Conservation (phyloP, 2,113 vertebrate genomes). For the Malurus cyaneus region DNA sequence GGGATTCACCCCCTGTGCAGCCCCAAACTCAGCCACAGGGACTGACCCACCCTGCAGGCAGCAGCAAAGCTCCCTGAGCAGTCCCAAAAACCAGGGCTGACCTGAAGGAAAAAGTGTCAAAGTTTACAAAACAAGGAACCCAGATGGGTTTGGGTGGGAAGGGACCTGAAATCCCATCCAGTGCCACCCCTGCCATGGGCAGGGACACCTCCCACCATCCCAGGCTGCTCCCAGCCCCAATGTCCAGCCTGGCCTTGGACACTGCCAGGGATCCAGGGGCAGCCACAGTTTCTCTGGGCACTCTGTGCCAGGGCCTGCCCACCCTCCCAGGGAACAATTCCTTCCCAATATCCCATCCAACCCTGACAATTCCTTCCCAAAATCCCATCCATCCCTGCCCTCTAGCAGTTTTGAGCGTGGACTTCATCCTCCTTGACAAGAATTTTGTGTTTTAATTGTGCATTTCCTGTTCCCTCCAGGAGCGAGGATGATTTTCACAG, state of each 20-base stretch:
- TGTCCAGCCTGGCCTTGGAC: background rate
- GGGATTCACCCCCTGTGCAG: background rate
- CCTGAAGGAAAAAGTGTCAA: background rate
- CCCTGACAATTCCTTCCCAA: background rate
- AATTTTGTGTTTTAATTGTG: background rate
- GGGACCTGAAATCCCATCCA: rapidly evolving
- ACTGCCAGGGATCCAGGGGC: background rate
- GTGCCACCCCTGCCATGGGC: background rate
- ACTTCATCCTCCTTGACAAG: background rate
- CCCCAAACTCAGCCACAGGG: background rate
- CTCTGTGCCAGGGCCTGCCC: background rate
- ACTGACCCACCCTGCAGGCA: background rate
- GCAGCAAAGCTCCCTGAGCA: background rate
- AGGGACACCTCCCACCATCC: background rate
- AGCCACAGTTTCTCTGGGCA: background rate
- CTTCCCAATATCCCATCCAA: rapidly evolving
- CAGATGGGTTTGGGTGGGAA: background rate
- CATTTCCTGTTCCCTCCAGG: background rate
- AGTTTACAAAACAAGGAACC: background rate
- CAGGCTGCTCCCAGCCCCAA: background rate
- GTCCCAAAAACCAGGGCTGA: background rate
- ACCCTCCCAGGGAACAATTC: background rate
- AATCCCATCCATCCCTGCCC: background rate
- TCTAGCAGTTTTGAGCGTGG: background rate
- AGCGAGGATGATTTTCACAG: background rate